Conservation (phyloP, 2,888 invertebrate species). For the Luperina testacea region DNA sequence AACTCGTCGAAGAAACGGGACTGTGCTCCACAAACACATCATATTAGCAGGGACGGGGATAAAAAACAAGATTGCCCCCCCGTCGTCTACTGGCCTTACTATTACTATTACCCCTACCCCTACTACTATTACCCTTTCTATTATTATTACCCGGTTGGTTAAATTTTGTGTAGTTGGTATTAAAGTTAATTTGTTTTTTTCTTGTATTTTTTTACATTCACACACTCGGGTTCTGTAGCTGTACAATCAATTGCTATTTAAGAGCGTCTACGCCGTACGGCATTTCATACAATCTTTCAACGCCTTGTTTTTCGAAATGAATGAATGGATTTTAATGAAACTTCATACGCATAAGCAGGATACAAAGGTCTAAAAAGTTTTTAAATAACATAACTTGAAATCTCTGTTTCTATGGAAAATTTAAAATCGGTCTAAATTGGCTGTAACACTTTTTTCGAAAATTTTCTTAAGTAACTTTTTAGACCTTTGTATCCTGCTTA, state of each 20-base stretch:
- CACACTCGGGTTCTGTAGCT: neutral
- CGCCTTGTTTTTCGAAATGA: too few relatives aligned
- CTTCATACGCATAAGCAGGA: too few relatives aligned
- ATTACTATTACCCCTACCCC: constrained; percentile 39
- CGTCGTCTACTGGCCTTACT: constrained; percentile 49
- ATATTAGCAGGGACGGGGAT: neutral
- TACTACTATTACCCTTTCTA: constrained; percentile 55
- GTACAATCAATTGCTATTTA: neutral
- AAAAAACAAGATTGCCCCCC: neutral
- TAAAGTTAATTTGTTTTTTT: constrained; percentile 2
- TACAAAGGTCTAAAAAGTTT: too few relatives aligned
- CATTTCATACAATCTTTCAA: too few relatives aligned
- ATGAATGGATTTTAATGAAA: too few relatives aligned
- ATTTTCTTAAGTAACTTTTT: too few relatives aligned
- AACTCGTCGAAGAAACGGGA: neutral
- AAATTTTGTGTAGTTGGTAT: constrained; percentile 3
- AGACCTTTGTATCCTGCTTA: too few relatives aligned
- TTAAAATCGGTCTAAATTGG: too few relatives aligned
- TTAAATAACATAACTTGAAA: too few relatives aligned
- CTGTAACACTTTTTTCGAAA: too few relatives aligned
- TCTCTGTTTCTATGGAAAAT: too few relatives aligned
- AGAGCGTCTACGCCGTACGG: too few relatives aligned
- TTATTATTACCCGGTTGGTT: constrained; percentile 54
- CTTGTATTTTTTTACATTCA: neutral
- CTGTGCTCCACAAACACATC: constrained; percentile 4